These are phyloP conservation scores for Apoda limacodes DNA, from an alignment of 2,888 invertebrate genomes.

Conservation along the genomic window DNA sequence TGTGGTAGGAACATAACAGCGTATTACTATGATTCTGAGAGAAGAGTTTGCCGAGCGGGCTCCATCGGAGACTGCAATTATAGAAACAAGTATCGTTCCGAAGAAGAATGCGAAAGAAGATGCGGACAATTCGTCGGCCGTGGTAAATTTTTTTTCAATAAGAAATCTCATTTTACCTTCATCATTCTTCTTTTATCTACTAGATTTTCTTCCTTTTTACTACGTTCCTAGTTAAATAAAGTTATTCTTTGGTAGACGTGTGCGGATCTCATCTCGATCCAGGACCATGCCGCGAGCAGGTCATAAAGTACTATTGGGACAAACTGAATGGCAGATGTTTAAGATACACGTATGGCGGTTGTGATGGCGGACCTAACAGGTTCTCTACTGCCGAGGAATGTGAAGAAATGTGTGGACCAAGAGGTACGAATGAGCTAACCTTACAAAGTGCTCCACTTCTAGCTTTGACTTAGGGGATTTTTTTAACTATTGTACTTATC, in stretches of 20 bases:
- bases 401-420: constrained; percentile 72
- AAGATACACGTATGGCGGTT: constrained; percentile 84
- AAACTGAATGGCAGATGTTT: constrained; percentile 69
- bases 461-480: background rate
- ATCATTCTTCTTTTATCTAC: too few relatives aligned
- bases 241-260: constrained; percentile 73
- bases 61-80: constrained; percentile 72
- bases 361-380: constrained; percentile 86
- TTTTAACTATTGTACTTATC: background rate
- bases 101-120: constrained; percentile 81
- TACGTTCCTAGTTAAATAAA: too few relatives aligned
- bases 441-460: background rate
- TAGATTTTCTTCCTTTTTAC: too few relatives aligned
- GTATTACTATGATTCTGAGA: constrained; percentile 79
- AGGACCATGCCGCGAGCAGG: constrained; percentile 77
- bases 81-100: constrained; percentile 78
- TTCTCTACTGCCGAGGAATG: constrained; percentile 83
- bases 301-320: constrained; percentile 80
- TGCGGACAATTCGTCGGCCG: constrained; percentile 80
- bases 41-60: constrained; percentile 72
- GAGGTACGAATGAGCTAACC: constrained; percentile 34
- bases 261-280: constrained; percentile 75
- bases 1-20: constrained; percentile 74
- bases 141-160: too few relatives aligned
- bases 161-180: background rate